phyloP scores from a whole-genome alignment of 2,113 vertebrate species.

The Lepidothrix coronata region DNA sequence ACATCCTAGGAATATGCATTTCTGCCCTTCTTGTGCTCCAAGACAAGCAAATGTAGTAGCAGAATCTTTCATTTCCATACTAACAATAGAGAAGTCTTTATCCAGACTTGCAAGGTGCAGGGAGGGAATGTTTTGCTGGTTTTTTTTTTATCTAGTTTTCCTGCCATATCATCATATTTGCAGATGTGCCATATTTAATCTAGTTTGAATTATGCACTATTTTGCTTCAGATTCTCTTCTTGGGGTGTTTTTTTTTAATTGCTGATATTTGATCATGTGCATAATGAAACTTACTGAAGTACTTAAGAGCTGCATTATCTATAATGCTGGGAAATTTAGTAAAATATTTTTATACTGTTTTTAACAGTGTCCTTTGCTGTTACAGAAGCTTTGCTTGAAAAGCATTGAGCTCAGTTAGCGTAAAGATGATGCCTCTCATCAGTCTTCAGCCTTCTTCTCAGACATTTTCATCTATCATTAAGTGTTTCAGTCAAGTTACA shows the following conservation, averaged over 20 bases:
- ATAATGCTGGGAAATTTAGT: not conserved
- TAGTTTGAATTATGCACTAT: not conserved
- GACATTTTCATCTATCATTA: not conserved
- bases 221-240: not conserved
- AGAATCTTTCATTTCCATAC: not conserved
- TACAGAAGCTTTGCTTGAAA: not conserved
- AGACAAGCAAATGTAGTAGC: not conserved
- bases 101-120: not conserved
- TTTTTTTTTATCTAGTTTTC: not conserved
- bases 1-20: not conserved
- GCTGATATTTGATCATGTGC: not conserved
- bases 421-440: not conserved
- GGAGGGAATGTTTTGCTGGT: not conserved
- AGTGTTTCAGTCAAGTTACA: not conserved
- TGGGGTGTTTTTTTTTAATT: not conserved
- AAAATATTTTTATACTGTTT: not conserved
- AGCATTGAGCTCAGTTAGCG: not conserved
- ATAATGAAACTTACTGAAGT: not conserved
- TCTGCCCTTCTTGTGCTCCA: not conserved
- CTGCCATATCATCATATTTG: not conserved
- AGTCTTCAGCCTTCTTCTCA: not conserved
- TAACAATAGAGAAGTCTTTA: not conserved
- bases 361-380: not conserved
- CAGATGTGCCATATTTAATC: not conserved
- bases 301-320: not conserved